Base-by-base conservation (phyloP, 2,797 vertebrate genomes). In the Emys orbicularis region DNA sequence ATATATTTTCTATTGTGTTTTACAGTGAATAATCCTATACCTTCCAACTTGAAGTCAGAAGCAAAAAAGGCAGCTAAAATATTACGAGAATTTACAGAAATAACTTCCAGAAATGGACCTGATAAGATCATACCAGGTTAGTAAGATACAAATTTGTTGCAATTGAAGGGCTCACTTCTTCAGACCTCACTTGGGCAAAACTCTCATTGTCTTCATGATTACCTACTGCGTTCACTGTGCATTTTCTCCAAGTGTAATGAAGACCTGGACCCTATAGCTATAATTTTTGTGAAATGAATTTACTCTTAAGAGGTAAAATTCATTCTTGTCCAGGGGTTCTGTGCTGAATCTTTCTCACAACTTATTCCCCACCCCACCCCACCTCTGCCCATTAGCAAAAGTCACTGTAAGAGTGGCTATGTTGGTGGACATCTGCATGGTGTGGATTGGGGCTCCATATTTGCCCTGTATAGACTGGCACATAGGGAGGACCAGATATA, bases 51-150 rank as follows among this genome's bases (percentile, higher is more conserved):
- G 94, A 99, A 98, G 95, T 99, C 99, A 2, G 99, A 99, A 98
- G 98, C 99, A 23, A 99, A 99, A 98, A 99, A 99, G 88, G 99
- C 99, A 54, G 99, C 99, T 85, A 99, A 99, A 98, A 99, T 99
- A 98, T 98, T 99, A 81, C 97, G 99, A 97, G 99, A 99, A 82
- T 99, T 99, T 98, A 99, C 99, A 0, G 99, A 99, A 95, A 99
- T 99, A 97, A 99, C 99, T 96, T 99, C 98, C 91, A 97, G 99
- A 96, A 98, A 97, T 86, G 99, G 99, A 72, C 99, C 99, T 1
- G 99, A 99, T 98, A 99, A 99, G 96, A 99, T 99, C 79, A 99
- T 99, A 98, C 99, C 99, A 65, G 97, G 99, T 99, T 97, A 95
- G 98, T 97, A 93, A 90, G 90, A 56, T 81, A 86, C 80, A 5